Evolutionary conservation across 2,113 vertebrate genomes (phyloP), one percentile per base, ranked within the genome.

Genomic region (Oceanites oceanicus): DNA sequence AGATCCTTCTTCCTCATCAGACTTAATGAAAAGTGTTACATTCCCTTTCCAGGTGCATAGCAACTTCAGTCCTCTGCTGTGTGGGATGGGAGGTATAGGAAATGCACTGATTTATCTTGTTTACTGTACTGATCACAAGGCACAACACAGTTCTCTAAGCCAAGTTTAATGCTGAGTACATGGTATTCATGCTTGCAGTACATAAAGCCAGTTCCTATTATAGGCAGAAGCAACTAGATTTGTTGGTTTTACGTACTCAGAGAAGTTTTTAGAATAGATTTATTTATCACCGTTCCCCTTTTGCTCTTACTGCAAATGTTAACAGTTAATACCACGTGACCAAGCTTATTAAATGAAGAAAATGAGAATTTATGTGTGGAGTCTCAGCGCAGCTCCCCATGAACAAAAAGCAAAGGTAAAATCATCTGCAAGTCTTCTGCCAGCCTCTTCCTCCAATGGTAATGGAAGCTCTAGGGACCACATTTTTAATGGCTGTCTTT

Each of bases 121-220:
- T 85, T 79, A 63, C 23, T 42, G 32, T 42, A 13, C 40, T 42
- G 30, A 70, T 81, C 47, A 47, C 36, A 74, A 70, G 17, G 16
- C 34, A 77, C 12, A 47, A 47, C 5, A n/a, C 27, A 74, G 22
- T 68, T 56, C 5, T 49, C 1, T 10, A 62, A 75, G 29, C n/a
- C 36, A 42, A 59, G 9, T 68, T 83, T 44, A n/a, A 17, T 9
- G 13, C 45, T 61, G 19, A 36, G 23, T 61, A 67, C 18, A 13
- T 38, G n/a, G 22, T 2, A 0, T 44, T 20, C 22, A 14, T 22
- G 26, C 32, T 66, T 0, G 0, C 26, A 47, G n/a, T 42, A 44
- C 4, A 10, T 20, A 49, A 59, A 55, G 14, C 11, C 47, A 62
- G 18, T 72, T 62, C 29, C 21, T 76, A 6, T 71, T 81, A 53